Evolutionary conservation across 37 sponge, comb jelly and placozoan genomes (phyloP).

Genomic region (Ephydatia muelleri): DNA sequence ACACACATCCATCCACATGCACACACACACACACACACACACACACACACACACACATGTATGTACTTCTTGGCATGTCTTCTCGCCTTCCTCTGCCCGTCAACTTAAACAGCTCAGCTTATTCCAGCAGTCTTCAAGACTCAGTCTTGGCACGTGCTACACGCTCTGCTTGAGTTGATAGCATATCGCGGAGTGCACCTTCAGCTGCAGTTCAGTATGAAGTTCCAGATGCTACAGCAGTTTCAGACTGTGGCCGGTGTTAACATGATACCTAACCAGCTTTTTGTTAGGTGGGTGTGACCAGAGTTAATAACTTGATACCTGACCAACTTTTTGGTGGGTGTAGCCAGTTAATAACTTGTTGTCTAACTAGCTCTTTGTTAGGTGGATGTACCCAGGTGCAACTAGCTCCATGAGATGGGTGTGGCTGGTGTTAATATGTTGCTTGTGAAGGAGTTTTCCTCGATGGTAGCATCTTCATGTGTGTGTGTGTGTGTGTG

Average conservation of each 20-base stretch:
- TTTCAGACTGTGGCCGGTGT: slow-evolving; percentile 59
- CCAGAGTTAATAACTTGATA: not conserved
- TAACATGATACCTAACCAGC: slow-evolving; percentile 70
- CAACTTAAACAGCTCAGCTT: slow-evolving; percentile 62
- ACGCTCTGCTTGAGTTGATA: slow-evolving; percentile 69
- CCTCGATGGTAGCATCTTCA: not conserved
- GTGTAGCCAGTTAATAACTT: slow-evolving; percentile 7
- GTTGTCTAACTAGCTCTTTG: not conserved
- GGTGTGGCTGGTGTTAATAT: not conserved
- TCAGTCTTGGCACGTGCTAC: slow-evolving; percentile 70
- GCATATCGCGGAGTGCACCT: slow-evolving; percentile 65
- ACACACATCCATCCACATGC: too few species aligned
- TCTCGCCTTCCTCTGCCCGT: not conserved
- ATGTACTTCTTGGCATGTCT: too few species aligned
- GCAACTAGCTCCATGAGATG: too few species aligned
- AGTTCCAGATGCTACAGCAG: slow-evolving; percentile 64
- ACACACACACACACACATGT: too few species aligned
- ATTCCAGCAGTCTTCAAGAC: slow-evolving; percentile 59
- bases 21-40: too few species aligned
- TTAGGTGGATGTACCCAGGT: too few species aligned
- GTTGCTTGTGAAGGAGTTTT: not conserved
- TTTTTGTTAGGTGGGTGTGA: slow-evolving; percentile 48
- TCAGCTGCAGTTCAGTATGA: slow-evolving; percentile 49
- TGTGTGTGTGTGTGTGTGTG: not conserved
- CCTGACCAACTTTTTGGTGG: not conserved